A percentile compares a stretch with the other conserved stretches of the same genome.
These are phyloP conservation scores for Anorthoa munda DNA, from an alignment of 2,888 invertebrate species.

Conservation along the genomic window DNA sequence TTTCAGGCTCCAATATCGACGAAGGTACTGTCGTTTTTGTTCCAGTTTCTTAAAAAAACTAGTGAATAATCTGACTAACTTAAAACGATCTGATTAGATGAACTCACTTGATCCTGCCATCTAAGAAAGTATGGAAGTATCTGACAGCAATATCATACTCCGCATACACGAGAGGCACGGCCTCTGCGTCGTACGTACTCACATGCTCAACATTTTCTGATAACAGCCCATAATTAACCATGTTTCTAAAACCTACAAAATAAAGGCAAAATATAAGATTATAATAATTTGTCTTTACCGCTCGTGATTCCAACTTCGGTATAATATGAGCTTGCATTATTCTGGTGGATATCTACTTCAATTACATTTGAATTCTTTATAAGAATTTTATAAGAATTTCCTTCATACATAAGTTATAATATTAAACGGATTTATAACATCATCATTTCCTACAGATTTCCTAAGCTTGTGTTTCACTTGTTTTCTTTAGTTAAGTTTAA, in stretches of 20 bases:
- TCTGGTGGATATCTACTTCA: too few relatives aligned
- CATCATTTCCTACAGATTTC: not conserved
- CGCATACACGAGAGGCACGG: slow-evolving; percentile 78
- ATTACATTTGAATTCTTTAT: not conserved
- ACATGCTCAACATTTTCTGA: slow-evolving; percentile 76
- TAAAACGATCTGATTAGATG: not conserved
- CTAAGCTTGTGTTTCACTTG: not conserved
- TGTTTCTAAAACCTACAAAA: slow-evolving; percentile 76
- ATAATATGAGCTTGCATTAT: too few relatives aligned
- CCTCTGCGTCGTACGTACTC: slow-evolving; percentile 74
- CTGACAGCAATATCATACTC: slow-evolving; percentile 81
- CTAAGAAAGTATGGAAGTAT: slow-evolving; percentile 80
- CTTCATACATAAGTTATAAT: not conserved
- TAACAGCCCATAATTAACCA: slow-evolving; percentile 78
- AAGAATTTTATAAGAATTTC: not conserved
- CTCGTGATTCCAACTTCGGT: too few relatives aligned
- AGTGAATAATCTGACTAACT: not conserved
- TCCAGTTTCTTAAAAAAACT: not conserved
- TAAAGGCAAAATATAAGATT: not conserved
- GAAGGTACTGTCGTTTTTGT: too few relatives aligned
- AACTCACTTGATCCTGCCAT: slow-evolving; percentile 82
- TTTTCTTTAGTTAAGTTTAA: not conserved
- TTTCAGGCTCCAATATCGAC: not conserved
- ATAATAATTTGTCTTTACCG: too few relatives aligned
- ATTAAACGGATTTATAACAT: not conserved